Conservation (phyloP, 2,113 vertebrate species). For the Toxotes chatareus region DNA sequence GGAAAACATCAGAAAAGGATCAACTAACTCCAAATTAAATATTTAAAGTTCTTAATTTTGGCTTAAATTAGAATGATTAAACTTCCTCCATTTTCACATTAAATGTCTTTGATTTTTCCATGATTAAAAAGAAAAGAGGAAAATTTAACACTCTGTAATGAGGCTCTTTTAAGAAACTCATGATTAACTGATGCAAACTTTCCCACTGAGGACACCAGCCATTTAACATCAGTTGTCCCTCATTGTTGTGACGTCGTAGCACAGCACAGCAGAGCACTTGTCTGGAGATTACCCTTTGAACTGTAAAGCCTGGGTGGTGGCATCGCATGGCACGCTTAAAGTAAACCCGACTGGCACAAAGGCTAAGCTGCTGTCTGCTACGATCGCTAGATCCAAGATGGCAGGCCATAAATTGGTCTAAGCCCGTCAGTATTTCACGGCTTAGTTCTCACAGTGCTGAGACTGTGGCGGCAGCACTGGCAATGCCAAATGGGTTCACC, state of each 20-base stretch:
- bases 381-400: slow-evolving; percentile 71
- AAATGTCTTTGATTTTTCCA: neutral
- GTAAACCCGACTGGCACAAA: slow-evolving; percentile 70
- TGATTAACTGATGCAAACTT: slow-evolving; percentile 15
- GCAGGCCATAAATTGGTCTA: slow-evolving; percentile 76
- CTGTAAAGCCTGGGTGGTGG: slow-evolving; percentile 62
- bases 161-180: neutral
- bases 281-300: slow-evolving; percentile 69
- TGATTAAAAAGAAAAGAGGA: neutral
- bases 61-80: neutral
- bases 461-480: slow-evolving; percentile 49
- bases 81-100: neutral
- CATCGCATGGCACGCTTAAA: slow-evolving; percentile 67
- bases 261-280: slow-evolving; percentile 56
- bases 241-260: slow-evolving; percentile 52
- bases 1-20: neutral
- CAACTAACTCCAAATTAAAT: neutral
- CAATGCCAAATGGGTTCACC: slow-evolving; percentile 72
- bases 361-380: slow-evolving; percentile 63
- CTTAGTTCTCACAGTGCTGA: slow-evolving; percentile 67
- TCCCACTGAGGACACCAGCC: slow-evolving; percentile 6
- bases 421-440: slow-evolving; percentile 73
- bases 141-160: neutral
- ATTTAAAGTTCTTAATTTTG: neutral
- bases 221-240: slow-evolving; percentile 39